Evolutionary conservation across 1,140 invertebrate genomes (phyloP).

Genomic region (Caenorhabditis inopinata): DNA sequence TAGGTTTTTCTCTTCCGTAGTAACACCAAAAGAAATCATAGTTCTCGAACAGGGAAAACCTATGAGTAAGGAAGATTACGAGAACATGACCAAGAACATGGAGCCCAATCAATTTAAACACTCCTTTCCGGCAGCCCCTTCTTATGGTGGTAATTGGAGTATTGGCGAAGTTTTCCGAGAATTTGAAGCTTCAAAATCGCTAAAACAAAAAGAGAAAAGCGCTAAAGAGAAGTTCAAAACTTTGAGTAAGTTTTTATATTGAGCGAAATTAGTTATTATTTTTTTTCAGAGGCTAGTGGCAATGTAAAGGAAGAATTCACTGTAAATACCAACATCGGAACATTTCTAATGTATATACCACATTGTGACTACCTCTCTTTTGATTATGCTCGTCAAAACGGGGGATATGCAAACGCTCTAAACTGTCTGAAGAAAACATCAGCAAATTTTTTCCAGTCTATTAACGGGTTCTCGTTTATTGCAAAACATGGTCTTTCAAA

Average conservation of each 20-base stretch:
- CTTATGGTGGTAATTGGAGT: background rate
- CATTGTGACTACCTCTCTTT: background rate
- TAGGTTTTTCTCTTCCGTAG: background rate
- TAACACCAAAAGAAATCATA: background rate
- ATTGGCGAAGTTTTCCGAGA: background rate
- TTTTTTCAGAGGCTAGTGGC: background rate
- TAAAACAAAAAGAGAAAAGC: background rate
- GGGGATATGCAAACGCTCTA: background rate
- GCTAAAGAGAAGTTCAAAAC: slow-evolving; percentile 9
- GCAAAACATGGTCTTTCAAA: background rate
- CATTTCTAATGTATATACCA: background rate
- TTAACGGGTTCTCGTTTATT: slow-evolving; percentile 14
- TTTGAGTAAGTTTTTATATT: background rate
- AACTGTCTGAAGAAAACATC: background rate
- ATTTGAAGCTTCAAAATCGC: background rate
- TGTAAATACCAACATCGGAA: background rate
- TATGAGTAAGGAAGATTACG: slow-evolving; percentile 8
- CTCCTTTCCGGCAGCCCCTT: background rate
- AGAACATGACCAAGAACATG: slow-evolving; percentile 18
- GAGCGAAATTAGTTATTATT: background rate
- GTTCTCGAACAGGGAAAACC: background rate
- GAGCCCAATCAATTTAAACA: background rate
- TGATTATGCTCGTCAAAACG: background rate
- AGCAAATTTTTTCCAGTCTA: background rate
- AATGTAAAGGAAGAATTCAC: slow-evolving; percentile 9